These are phyloP conservation scores for Heliocidaris tuberculata DNA, from an alignment of 35 echinoderm and acorn worm genomes.

Conservation along the genomic window DNA sequence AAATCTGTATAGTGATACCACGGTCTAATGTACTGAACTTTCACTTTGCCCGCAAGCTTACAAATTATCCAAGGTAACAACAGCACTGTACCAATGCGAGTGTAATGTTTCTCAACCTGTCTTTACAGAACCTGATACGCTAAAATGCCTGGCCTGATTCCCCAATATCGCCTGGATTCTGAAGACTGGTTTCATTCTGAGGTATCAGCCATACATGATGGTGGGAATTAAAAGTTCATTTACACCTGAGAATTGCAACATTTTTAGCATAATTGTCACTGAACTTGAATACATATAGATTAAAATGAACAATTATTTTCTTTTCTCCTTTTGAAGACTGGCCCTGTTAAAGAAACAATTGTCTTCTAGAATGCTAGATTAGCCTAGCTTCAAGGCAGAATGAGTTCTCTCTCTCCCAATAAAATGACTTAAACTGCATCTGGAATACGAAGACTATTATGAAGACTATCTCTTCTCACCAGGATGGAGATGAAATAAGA, in stretches of 20 bases:
- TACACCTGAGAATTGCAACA: not conserved
- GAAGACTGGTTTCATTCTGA: not conserved
- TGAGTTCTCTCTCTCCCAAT: not conserved
- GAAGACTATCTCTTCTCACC: too few relatives aligned
- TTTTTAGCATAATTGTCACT: not conserved
- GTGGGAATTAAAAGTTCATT: not conserved
- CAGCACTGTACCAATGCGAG: not conserved
- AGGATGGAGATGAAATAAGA: too few relatives aligned
- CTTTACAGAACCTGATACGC: not conserved
- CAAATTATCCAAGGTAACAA: not conserved
- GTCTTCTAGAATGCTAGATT: not conserved
- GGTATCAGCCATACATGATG: not conserved
- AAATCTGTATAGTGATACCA: slow-evolving; percentile 4
- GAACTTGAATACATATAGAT: not conserved
- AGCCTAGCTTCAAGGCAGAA: not conserved
- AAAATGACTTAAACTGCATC: not conserved
- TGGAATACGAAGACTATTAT: not conserved
- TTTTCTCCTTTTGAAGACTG: too few relatives aligned
- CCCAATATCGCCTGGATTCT: not conserved
- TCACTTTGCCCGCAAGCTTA: slow-evolving; percentile 15
- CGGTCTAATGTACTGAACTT: not conserved
- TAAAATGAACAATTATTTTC: not conserved
- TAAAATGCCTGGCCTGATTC: not conserved
- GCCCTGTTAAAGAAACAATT: not conserved
- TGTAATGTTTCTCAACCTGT: not conserved